Evolutionary conservation across 2,113 vertebrate species (phyloP), one percentile per base, ranked within the genome.

Genomic region (Nothocercus julius): DNA sequence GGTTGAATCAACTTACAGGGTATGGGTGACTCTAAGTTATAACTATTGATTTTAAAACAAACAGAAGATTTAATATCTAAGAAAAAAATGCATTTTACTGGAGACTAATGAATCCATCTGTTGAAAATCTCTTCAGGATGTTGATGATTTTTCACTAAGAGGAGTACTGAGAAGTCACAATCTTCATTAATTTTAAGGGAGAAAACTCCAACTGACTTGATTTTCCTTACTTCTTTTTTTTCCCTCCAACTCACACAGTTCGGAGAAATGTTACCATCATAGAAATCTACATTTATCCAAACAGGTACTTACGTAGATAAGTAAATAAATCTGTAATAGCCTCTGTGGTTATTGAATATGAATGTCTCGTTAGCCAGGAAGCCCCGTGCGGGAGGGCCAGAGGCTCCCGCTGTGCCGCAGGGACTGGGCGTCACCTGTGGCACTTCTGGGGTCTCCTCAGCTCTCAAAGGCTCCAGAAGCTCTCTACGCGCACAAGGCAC

Each of bases 361-460:
- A 22, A 67, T 16, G 32, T 11, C 30, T 74, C 2, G 0, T 28
- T 67, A 44, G 13, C 22, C 42, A 69, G 51, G 40, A 62, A 54
- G 80, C 36, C 28, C 22, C 53, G 44, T 21, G 8, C 28, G 28
- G 59, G 40, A 62, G 25, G 32, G 67, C 17, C 28, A 76, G 34
- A 58, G 13, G 24, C 20, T 75, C 12, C 9, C 0, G 1, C 9
- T 5, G 38, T 9, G 45, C 34, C 11, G 6, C 24, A 62, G 45
- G 20, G 44, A 42, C 20, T 3, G 19, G 27, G 28, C 28, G 36
- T 44, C 36, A 8, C 8, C 47, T 8, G 19, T 25, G 0, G 0
- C 13, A 8, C 11, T 8, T 42, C 18, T 3, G 49, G 49, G 22
- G 49, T 21, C 49, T 49, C 49, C 21, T 22, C 49, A 49, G 49